A percentile compares a stretch with the other conserved stretches of the same genome.
phyloP scores from a whole-genome alignment of 2,113 vertebrate species.

The Brevimyrus niger region DNA sequence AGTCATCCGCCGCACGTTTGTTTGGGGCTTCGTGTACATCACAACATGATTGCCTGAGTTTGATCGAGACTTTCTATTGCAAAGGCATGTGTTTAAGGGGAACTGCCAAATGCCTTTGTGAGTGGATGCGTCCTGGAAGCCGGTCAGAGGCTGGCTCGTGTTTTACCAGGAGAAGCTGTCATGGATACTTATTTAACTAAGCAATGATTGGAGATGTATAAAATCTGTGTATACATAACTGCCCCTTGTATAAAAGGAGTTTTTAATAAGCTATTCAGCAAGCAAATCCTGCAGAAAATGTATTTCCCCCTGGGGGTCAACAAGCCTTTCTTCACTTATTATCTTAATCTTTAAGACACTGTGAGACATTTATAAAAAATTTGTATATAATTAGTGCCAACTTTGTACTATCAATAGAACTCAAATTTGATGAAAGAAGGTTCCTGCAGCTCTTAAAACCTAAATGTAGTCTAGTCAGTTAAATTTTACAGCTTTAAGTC shows the following conservation, averaged over 20 bases:
- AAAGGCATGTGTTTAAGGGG: neutral
- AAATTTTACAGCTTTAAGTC: neutral
- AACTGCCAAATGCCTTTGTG: neutral
- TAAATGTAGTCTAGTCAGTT: neutral
- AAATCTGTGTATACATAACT: neutral
- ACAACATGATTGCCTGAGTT: neutral
- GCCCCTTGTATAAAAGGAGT: neutral
- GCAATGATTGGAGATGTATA: neutral
- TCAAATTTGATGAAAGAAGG: neutral
- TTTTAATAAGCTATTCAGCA: neutral
- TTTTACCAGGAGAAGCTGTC: neutral
- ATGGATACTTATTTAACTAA: neutral
- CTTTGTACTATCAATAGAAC: neutral
- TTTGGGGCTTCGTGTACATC: neutral
- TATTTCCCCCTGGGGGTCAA: neutral
- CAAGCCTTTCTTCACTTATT: neutral
- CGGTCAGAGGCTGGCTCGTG: neutral
- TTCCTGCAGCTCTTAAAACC: neutral
- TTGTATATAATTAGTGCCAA: neutral
- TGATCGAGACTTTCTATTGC: neutral
- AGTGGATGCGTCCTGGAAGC: neutral
- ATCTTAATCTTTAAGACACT: neutral
- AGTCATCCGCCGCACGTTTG: neutral
- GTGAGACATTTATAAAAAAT: neutral
- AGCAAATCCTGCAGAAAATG: too few species aligned